Conservation (phyloP, 2,888 invertebrate species). For the Drosophila prostipennis region DNA sequence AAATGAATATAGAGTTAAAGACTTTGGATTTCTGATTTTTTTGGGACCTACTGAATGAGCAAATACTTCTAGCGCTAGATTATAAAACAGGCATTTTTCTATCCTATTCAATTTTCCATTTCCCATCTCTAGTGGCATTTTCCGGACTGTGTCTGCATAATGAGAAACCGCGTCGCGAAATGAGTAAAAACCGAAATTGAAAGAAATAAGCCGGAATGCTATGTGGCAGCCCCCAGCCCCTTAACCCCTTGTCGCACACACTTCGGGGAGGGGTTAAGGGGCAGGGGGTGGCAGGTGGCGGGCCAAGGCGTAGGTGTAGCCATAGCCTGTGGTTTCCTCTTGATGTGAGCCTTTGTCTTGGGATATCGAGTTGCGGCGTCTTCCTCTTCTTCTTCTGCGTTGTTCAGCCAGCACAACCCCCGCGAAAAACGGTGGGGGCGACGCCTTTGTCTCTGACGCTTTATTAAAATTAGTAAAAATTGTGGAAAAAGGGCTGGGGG, state of each 20-base stretch:
- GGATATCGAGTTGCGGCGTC: conserved; percentile 65
- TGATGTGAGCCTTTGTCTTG: conserved; percentile 78
- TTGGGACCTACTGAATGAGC: too few species aligned
- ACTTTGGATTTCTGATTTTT: too few species aligned
- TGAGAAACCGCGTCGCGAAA: conserved; percentile 66
- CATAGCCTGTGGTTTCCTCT: conserved; percentile 71
- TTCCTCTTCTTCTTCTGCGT: conserved; percentile 25
- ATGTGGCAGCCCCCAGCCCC: conserved; percentile 22
- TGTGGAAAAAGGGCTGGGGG: conserved; percentile 31
- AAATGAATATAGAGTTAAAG: too few species aligned
- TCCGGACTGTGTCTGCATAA: conserved; percentile 49
- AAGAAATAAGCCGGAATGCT: conserved; percentile 51
- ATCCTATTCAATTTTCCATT: neutral
- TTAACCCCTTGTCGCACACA: conserved; percentile 10
- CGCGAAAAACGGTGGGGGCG: conserved; percentile 13
- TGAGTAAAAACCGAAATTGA: conserved; percentile 51
- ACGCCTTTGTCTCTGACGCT: conserved; percentile 61
- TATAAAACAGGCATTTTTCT: neutral
- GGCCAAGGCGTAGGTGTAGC: conserved; percentile 36
- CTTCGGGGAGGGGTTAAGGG: neutral
- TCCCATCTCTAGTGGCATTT: conserved; percentile 24
- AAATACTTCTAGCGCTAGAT: too few species aligned
- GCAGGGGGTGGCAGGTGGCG: neutral
- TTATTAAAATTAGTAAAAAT: conserved; percentile 83
- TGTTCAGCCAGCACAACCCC: conserved; percentile 24